Evolutionary conservation across 2,888 invertebrate genomes (phyloP).

Genomic region (Polymixis flavicincta): DNA sequence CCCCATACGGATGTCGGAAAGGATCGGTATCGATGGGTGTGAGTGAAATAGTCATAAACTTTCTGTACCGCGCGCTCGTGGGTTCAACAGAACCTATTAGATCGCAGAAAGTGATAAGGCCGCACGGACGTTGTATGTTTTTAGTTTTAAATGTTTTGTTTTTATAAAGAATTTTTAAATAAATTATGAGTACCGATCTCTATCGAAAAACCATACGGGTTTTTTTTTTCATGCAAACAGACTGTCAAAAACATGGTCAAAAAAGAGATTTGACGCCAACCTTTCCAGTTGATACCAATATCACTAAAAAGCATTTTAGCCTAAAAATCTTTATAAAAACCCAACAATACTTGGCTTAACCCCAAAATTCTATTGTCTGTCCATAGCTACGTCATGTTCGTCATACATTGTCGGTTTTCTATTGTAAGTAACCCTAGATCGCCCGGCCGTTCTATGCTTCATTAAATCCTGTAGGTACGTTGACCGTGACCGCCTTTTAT

Average conservation of each 20-base stretch:
- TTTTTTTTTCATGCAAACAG: neutral
- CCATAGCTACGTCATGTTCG: slow-evolving; percentile 29
- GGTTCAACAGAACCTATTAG: no score
- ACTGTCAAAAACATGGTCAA: neutral
- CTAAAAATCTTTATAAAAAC: neutral
- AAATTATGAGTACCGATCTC: neutral
- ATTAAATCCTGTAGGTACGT: slow-evolving; percentile 44
- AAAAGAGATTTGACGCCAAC: neutral
- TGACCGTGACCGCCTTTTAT: slow-evolving; percentile 40
- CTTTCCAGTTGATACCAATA: neutral
- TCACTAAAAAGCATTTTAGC: neutral
- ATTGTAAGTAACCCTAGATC: slow-evolving; percentile 37
- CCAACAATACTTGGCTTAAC: slow-evolving; percentile 44
- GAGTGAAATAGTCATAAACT: neutral
- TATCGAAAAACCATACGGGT: neutral
- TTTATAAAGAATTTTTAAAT: no score
- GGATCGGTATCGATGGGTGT: neutral
- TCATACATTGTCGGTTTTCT: slow-evolving; percentile 39
- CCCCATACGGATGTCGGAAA: neutral
- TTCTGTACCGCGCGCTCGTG: neutral
- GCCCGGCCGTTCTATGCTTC: slow-evolving; percentile 41
- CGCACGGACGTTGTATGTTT: no score
- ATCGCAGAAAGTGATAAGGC: no score
- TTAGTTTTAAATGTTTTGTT: no score
- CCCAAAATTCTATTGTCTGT: slow-evolving; percentile 46